A percentile compares a stretch with the other conserved stretches of the same genome.
Evolutionary conservation across 2,888 invertebrate species (phyloP).

Genomic region (Agonopterix arenella): DNA sequence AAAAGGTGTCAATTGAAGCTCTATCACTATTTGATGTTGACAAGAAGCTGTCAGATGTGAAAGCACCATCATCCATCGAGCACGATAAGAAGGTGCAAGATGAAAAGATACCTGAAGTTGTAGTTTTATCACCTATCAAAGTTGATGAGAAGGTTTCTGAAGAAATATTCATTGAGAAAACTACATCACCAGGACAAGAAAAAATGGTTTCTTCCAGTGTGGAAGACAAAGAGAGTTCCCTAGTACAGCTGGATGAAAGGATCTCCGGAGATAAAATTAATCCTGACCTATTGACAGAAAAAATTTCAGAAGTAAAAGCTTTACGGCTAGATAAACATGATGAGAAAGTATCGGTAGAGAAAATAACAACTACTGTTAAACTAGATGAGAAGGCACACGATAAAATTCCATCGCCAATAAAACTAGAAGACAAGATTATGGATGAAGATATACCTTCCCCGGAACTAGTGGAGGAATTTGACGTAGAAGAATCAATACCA

Average conservation of each 20-base stretch:
- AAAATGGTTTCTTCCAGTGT: background rate
- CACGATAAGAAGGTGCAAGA: slow-evolving; percentile 4
- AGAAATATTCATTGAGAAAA: background rate
- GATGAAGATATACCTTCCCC: no score
- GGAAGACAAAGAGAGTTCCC: background rate
- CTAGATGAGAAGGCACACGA: background rate
- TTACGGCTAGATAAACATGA: no score
- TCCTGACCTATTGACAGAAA: no score
- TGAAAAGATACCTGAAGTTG: slow-evolving; percentile 12
- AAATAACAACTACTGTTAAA: no score
- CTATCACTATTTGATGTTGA: background rate
- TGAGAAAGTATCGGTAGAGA: no score
- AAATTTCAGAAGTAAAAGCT: no score
- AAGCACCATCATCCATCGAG: background rate
- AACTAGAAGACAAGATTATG: no score
- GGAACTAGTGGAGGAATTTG: no score
- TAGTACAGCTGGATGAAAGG: no score
- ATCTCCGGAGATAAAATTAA: no score
- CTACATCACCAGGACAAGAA: background rate
- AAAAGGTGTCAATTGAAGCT: slow-evolving; percentile 2
- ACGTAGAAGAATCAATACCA: no score
- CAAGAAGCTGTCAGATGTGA: background rate
- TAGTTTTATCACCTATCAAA: slow-evolving; percentile 11
- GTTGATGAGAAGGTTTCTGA: background rate
- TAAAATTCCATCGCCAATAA: background rate